Evolutionary conservation across 2,113 vertebrate species (phyloP).

Genomic region (Protomyctophum bolini): DNA sequence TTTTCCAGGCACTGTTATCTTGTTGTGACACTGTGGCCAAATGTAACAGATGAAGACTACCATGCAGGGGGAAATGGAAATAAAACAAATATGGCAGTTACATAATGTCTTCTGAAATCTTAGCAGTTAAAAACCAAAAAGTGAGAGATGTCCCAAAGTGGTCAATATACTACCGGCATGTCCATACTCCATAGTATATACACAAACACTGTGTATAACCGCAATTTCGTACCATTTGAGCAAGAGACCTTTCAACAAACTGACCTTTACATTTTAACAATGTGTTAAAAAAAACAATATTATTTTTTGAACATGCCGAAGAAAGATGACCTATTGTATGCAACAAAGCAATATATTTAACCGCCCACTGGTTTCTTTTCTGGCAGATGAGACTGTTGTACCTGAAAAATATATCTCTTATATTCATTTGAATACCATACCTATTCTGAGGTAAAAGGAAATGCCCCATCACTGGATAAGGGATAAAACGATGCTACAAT

Average conservation of each 20-base stretch:
- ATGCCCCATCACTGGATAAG: conserved; percentile 71
- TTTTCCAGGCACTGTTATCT: conserved; percentile 38
- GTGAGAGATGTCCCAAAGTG: conserved; percentile 62
- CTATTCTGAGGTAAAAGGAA: conserved; percentile 64
- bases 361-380: conserved; percentile 27
- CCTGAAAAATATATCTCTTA: conserved; percentile 58
- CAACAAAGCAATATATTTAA: conserved; percentile 40
- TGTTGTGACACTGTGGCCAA: conserved; percentile 67
- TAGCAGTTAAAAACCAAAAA: conserved; percentile 65
- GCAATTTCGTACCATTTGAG: conserved; percentile 71
- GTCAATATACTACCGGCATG: conserved; percentile 51
- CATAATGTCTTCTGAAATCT: conserved; percentile 42
- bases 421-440: conserved; percentile 51
- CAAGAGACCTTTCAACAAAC: conserved; percentile 59
- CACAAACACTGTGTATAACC: conserved; percentile 78
- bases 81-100: conserved; percentile 77
- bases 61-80: conserved; percentile 62
- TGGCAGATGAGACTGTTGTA: conserved; percentile 33
- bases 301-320: conserved; percentile 62
- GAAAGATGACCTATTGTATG: conserved; percentile 57
- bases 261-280: conserved; percentile 71
- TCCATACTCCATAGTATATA: conserved; percentile 44
- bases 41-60: conserved; percentile 73
- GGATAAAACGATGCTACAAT: conserved; percentile 70
- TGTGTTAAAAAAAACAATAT: conserved; percentile 60